Base-by-base conservation (phyloP, 2,113 vertebrate species). In the Crotalus helleri region DNA sequence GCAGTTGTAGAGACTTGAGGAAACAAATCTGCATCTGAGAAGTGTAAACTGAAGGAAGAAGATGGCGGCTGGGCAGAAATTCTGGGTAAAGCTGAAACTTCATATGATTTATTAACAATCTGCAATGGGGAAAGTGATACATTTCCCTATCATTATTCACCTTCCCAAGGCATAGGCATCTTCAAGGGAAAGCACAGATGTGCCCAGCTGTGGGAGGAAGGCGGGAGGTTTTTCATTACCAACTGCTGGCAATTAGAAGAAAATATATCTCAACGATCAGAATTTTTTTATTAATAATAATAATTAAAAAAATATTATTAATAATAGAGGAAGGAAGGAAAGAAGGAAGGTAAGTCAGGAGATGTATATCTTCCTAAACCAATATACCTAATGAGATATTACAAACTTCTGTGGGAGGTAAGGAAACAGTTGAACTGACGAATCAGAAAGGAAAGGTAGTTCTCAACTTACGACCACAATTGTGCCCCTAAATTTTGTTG, bases 61-160 rank as follows among this genome's bases (percentile, higher is more conserved):
- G 39, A n/a, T 33, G 51, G 15, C 26, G 59, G 21, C 53, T 64
- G 88, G 92, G 26, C 21, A 85, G 85, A 13, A 24, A 57, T 86
- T 74, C 64, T 0, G 53, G 55, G 53, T 54, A 53, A 51, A 6
- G 19, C 10, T 24, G 11, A 57, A 85, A 39, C 49, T 91, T 24
- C 10, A 5, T 6, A 58, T 92, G 88, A 92, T 92, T 90, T 92
- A 94, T 90, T 54, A 92, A 90, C 87, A 44, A 51, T 57, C 53
- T 61, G 69, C 26, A 33, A 11, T 51, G 58, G 88, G 57, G 5
- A 87, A 90, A 87, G 69, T 39, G 39, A 55, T 59, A 90, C 17
- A 12, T 29, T 94, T 23, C 81, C 81, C 87, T 44, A 87, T 54
- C 91, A 94, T 87, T 86, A 89, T 92, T 94, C 91, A 94, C 85